A percentile compares a stretch with the other conserved stretches of the same genome.
Evolutionary conservation across 2,797 vertebrate species (phyloP).

Genomic region (Gallinago nigripennis): DNA sequence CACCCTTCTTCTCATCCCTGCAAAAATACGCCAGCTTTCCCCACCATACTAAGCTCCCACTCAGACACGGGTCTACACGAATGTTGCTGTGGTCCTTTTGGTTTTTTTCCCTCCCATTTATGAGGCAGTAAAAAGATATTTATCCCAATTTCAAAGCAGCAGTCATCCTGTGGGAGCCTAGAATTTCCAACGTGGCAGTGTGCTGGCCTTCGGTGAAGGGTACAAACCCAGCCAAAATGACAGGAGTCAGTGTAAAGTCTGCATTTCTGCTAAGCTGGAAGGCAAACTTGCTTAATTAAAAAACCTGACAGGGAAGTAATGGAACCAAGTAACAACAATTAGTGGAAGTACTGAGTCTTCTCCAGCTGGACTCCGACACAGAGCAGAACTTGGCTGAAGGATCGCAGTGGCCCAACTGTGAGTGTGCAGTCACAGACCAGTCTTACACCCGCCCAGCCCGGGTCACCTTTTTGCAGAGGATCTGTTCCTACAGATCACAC

Average conservation of each 20-base stretch:
- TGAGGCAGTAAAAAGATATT: not conserved
- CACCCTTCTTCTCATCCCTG: not conserved
- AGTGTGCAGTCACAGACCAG: not conserved
- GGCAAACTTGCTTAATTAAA: not conserved
- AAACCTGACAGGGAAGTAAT: not conserved
- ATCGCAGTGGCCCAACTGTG: not conserved
- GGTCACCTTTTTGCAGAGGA: accelerated
- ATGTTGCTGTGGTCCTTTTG: not conserved
- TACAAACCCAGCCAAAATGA: not conserved
- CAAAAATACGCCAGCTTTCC: not conserved
- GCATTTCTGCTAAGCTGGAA: not conserved
- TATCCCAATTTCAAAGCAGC: not conserved
- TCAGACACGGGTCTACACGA: not conserved
- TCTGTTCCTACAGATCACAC: not conserved
- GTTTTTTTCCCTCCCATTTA: not conserved
- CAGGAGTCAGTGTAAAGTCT: not conserved
- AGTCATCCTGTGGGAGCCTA: not conserved
- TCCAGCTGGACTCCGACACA: not conserved
- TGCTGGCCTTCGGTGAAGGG: not conserved
- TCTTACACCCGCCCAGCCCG: not conserved
- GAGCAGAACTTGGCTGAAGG: not conserved
- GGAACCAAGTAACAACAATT: not conserved
- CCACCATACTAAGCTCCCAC: not conserved
- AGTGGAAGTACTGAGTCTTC: not conserved
- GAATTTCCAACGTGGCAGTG: not conserved